Evolutionary conservation across 2,113 vertebrate genomes (phyloP).

Genomic region (Microcebus tavaratra): DNA sequence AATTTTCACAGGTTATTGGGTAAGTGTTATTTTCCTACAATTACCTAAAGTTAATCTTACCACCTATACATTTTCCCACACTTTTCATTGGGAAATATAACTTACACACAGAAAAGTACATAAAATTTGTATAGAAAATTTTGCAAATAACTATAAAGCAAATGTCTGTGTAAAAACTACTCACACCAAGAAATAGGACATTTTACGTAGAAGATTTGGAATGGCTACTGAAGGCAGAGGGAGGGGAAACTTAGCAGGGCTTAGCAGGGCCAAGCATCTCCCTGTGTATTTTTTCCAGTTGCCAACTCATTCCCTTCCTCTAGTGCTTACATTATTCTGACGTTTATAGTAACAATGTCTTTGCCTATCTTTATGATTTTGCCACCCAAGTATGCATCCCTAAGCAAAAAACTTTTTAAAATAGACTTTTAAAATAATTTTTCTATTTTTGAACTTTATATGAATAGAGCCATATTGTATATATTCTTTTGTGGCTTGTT

Average conservation of each 20-base stretch:
- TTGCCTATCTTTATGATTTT: not conserved
- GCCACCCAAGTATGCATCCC: not conserved
- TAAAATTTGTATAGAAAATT: not conserved
- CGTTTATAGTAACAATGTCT: not conserved
- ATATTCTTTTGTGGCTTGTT: not conserved
- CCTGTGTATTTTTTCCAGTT: not conserved
- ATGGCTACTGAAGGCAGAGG: not conserved
- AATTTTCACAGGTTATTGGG: not conserved
- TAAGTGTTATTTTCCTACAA: not conserved
- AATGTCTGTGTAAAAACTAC: not conserved
- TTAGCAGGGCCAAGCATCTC: not conserved
- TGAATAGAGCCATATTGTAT: not conserved
- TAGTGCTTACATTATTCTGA: not conserved
- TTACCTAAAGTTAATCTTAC: not conserved
- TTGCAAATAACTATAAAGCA: not conserved
- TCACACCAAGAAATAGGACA: not conserved
- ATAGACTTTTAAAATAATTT: not conserved
- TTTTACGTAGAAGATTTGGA: not conserved
- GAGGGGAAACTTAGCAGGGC: not conserved
- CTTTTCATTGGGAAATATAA: slow-evolving; percentile 24
- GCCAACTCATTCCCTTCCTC: not conserved
- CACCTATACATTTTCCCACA: not conserved
- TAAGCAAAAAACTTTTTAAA: not conserved
- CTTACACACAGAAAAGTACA: not conserved
- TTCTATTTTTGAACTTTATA: not conserved